Conservation (phyloP, 2,797 vertebrate genomes). For the Dermochelys coriacea region DNA sequence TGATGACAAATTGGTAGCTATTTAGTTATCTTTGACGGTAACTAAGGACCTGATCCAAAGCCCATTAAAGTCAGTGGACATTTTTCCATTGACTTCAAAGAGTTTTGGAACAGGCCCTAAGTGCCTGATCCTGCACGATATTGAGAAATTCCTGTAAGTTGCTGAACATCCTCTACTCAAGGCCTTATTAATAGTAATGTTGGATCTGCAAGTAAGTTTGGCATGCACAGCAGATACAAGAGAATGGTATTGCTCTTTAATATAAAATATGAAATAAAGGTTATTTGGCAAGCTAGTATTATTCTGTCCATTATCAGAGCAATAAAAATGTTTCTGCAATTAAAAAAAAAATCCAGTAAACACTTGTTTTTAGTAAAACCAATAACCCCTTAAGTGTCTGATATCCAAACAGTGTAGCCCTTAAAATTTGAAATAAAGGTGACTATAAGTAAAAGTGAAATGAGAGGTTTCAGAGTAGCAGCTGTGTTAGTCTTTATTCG, state of each 20-base stretch:
- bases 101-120: background rate
- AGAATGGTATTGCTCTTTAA: background rate
- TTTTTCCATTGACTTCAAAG: background rate
- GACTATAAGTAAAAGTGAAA: background rate
- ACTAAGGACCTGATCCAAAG: background rate
- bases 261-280: background rate
- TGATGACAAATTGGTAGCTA: background rate
- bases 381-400: background rate
- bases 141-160: background rate
- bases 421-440: background rate
- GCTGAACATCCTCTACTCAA: background rate
- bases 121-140: background rate
- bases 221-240: background rate
- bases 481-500: too few species aligned
- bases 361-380: background rate
- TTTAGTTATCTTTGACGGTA: background rate
- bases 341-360: background rate
- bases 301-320: background rate
- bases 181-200: background rate
- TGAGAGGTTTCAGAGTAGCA: too few species aligned
- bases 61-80: background rate
- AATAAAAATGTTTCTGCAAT: background rate
- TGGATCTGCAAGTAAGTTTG: background rate
- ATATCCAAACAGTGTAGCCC: background rate
- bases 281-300: background rate